Percentiles rank a stretch among this genome's conserved stretches.
Evolutionary conservation across 1,140 invertebrate species (phyloP).

Genomic region (Pseudobourletiella spinata): DNA sequence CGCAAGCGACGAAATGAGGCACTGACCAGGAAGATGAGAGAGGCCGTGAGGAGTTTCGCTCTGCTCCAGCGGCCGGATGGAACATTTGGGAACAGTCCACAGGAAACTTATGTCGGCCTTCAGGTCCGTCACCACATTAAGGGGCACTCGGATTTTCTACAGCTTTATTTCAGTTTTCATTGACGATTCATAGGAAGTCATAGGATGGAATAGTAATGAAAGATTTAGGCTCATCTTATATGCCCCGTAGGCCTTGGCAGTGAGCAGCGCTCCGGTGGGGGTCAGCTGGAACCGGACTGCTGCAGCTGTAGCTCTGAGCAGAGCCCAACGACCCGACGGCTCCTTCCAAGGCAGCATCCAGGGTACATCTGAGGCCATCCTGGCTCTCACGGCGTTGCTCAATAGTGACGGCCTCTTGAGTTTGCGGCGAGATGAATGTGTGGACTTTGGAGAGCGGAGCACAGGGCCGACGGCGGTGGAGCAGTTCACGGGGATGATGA

Average conservation of each 20-base stretch:
- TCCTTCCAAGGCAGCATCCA: conserved; percentile 61
- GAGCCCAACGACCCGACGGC: conserved; percentile 61
- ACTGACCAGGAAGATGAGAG: conserved; percentile 63
- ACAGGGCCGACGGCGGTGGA: background rate
- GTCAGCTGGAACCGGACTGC: conserved; percentile 63
- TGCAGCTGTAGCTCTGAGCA: conserved; percentile 60
- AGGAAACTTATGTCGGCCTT: conserved; percentile 66
- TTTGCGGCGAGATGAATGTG: conserved; percentile 2
- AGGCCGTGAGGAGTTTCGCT: conserved; percentile 62
- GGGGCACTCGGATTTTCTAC: background rate
- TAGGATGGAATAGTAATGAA: background rate
- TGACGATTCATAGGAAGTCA: background rate
- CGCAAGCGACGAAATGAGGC: conserved; percentile 70
- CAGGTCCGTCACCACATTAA: conserved; percentile 46
- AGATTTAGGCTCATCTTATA: background rate
- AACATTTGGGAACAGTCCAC: conserved; percentile 64
- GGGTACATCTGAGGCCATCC: conserved; percentile 61
- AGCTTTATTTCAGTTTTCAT: background rate
- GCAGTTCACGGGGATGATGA: background rate
- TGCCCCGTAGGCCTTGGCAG: conserved; percentile 52
- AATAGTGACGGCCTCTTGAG: conserved; percentile 26
- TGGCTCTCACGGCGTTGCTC: conserved; percentile 51
- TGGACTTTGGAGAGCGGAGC: background rate
- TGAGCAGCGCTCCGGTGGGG: conserved; percentile 50
- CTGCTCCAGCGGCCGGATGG: conserved; percentile 65